Evolutionary conservation across 2,797 vertebrate species (phyloP), one percentile per base, ranked within the genome.

Genomic region (Bufotes viridis): DNA sequence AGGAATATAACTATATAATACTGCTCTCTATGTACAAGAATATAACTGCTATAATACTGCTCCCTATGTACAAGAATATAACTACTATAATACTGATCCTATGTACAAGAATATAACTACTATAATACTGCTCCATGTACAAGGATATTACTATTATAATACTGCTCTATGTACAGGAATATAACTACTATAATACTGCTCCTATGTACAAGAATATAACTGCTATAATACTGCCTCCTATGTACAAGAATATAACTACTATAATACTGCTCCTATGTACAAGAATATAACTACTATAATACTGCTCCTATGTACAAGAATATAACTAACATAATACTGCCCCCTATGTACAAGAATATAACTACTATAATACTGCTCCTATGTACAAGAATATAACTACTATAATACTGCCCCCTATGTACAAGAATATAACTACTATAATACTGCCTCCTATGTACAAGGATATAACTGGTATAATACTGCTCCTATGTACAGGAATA

Each of bases 221-320:
- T 72, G 18, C 69, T 72, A 72, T 72, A 72, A 72, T 72, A 72
- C 69, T 34, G 69, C 15, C 3, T 34, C 29, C 24, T 69, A 69
- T 69, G 13, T 69, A 26, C 65, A 26, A 29, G 24, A 69, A 69
- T 69, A 69, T 69, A 72, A 72, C 69, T 72, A 34, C 69, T 72
- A 72, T 72, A 72, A 72, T 34, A 72, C 69, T 72, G 26, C 24
- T 18, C 69, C 69, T 72, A 72, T 72, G 9, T 72, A 72, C 69
- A 72, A 72, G 69, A 72, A 72, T 72, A 72, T 72, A 72, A 72
- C 69, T 72, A 42, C 34, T 49, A 74, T 74, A 74, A 74, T 74
- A 74, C 70, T 74, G 34, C 17, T 11, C 70, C 70, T 49, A 74
- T 74, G 2, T 20, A 74, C 34, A 74, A 49, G 70, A 42, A 49